Conservation (phyloP, 2,113 vertebrate species). For the Aptenodytes patagonicus region DNA sequence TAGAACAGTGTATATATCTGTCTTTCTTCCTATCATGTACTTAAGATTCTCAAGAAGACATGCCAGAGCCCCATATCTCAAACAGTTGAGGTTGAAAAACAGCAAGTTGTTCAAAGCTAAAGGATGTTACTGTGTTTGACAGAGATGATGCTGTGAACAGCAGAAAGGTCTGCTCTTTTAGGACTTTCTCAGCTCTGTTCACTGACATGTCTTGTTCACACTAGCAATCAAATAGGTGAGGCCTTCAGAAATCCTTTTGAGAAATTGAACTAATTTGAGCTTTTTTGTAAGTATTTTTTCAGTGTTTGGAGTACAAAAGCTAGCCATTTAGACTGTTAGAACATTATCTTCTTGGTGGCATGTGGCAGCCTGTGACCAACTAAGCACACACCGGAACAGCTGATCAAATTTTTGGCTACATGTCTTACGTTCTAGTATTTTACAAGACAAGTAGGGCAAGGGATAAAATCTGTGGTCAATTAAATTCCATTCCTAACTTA, state of each 20-base stretch:
- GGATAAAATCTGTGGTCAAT: background rate
- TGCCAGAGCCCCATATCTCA: background rate
- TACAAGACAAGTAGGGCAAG: background rate
- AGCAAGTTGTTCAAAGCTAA: background rate
- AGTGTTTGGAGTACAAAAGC: background rate
- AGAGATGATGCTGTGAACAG: background rate
- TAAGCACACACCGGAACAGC: background rate
- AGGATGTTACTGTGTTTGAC: background rate
- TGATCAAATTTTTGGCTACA: background rate
- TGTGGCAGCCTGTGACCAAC: background rate
- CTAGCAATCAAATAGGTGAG: background rate
- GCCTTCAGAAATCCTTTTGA: background rate
- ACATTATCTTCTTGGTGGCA: background rate
- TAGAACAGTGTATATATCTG: background rate
- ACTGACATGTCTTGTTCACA: background rate
- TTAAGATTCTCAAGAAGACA: background rate
- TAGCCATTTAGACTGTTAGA: background rate
- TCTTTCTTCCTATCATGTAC: background rate
- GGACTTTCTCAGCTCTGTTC: background rate
- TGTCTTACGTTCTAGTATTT: background rate
- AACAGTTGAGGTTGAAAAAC: background rate
- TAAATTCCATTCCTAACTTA: background rate
- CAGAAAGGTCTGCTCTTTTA: background rate
- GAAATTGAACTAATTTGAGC: background rate
- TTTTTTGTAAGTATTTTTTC: background rate